These are phyloP conservation scores for Chloroceryle inda DNA, from an alignment of 2,797 vertebrate genomes.

Conservation along the genomic window DNA sequence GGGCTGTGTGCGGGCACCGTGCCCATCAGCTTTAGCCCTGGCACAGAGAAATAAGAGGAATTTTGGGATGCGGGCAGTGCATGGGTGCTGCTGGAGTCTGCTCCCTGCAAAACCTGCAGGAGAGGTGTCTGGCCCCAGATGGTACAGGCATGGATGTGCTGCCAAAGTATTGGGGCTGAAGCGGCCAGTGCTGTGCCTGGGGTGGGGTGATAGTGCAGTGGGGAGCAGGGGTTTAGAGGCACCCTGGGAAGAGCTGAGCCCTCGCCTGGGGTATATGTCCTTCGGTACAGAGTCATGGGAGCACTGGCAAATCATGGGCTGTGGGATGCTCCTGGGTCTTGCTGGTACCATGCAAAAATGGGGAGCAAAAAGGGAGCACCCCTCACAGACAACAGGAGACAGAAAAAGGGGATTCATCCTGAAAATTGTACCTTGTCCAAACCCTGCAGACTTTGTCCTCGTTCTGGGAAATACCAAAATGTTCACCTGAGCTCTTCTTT, in stretches of 20 bases:
- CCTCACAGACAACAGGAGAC: neutral
- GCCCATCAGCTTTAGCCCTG: neutral
- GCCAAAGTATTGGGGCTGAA: neutral
- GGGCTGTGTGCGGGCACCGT: neutral
- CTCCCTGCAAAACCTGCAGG: neutral
- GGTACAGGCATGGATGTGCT: rapidly evolving
- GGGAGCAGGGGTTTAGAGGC: rapidly evolving
- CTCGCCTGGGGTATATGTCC: rapidly evolving
- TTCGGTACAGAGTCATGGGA: neutral
- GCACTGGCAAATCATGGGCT: rapidly evolving
- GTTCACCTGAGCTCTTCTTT: neutral
- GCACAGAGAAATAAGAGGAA: rapidly evolving
- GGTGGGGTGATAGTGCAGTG: neutral
- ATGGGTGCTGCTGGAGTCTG: rapidly evolving
- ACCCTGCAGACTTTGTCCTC: neutral
- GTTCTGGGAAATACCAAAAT: neutral
- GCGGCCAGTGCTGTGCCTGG: neutral
- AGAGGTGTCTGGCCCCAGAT: neutral
- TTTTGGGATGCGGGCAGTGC: rapidly evolving
- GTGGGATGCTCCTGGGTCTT: neutral
- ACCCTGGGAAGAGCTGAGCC: rapidly evolving
- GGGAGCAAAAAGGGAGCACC: neutral
- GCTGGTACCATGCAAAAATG: neutral
- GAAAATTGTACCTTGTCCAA: neutral
- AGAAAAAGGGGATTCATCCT: neutral